Evolutionary conservation across 2,113 vertebrate species (phyloP), one percentile per base, ranked within the genome.

Genomic region (Thalassarche chlororhynchos): DNA sequence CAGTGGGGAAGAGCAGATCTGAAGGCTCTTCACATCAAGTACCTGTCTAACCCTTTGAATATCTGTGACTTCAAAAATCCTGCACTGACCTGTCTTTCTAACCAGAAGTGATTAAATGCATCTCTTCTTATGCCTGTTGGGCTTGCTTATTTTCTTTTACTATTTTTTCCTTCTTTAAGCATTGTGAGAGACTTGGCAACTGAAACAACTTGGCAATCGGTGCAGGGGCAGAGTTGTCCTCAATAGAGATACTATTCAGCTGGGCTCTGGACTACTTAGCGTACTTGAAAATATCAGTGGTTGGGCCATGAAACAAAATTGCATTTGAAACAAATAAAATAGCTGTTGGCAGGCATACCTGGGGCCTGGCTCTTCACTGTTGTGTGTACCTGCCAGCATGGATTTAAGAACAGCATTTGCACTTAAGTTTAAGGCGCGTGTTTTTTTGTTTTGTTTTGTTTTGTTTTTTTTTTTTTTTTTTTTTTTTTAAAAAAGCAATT

Each of bases 171-270:
- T 46, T 17, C 68, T 64, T 40, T 61, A 40, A 69, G 17, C 38
- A 18, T 61, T 42, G 32, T 25, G 65, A 26, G n/a, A 84, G n/a
- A 36, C 16, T 46, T 71, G 80, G 61, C 36, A 64, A 16, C 49
- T 47, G 26, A 80, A 55, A 64, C 26, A 74, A 25, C 61, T n/a
- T 70, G 60, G n/a, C 46, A 38, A 2, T 61, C 1, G 4, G n/a
- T 52, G 17, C 29, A 32, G 26, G 61, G 68, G 6, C 25, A 20
- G 57, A 60, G 52, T 38, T 85, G 31, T 60, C 17, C 70, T 90
- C 34, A 9, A 3, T 1, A 44, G 46, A 78, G 25, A 11, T 40
- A 9, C 3, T 51, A 4, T 64, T 83, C 29, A 51, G 0, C 42
- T 51, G 49, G 23, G 17, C 55, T 64, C 24, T 69, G 42, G 29